Evolutionary conservation across 2,888 invertebrate species (phyloP).

Genomic region (Dyspetes luteomarginatus): DNA sequence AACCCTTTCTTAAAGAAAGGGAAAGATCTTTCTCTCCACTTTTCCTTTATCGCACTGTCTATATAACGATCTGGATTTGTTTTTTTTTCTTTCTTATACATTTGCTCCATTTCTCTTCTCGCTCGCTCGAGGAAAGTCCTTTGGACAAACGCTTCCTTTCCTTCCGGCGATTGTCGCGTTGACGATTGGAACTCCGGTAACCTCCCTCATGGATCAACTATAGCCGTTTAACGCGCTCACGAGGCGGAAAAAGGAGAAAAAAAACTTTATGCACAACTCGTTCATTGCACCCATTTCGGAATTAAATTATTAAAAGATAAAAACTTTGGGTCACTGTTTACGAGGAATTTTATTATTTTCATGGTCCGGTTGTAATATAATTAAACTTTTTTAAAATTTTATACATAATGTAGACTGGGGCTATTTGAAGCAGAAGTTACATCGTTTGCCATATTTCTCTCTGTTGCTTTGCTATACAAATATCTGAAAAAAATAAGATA

Average conservation of each 20-base stretch:
- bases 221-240: slow-evolving; percentile 50
- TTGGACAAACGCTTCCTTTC: slow-evolving; percentile 15
- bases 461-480: no score
- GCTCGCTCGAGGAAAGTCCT: slow-evolving; percentile 38
- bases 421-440: no score
- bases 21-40: slow-evolving; percentile 10
- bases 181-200: slow-evolving; percentile 28
- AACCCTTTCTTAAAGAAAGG: slow-evolving; percentile 7
- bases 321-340: slow-evolving; percentile 1
- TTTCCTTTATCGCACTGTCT: slow-evolving; percentile 18
- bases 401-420: no score
- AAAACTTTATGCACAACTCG: neutral
- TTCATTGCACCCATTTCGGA: slow-evolving; percentile 9
- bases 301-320: neutral
- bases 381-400: no score
- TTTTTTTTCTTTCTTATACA: slow-evolving; percentile 15
- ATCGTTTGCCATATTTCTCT: no score
- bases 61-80: slow-evolving; percentile 2
- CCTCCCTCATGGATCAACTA: slow-evolving; percentile 10
- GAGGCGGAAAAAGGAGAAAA: slow-evolving; percentile 37
- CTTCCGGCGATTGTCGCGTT: slow-evolving; percentile 50
- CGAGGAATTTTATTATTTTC: neutral
- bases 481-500: no score
- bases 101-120: neutral
- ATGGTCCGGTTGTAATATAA: neutral